A percentile compares a stretch with the other conserved stretches of the same genome.
Evolutionary conservation across 2,113 vertebrate species (phyloP).

Genomic region (Rhinichthys klamathensis): DNA sequence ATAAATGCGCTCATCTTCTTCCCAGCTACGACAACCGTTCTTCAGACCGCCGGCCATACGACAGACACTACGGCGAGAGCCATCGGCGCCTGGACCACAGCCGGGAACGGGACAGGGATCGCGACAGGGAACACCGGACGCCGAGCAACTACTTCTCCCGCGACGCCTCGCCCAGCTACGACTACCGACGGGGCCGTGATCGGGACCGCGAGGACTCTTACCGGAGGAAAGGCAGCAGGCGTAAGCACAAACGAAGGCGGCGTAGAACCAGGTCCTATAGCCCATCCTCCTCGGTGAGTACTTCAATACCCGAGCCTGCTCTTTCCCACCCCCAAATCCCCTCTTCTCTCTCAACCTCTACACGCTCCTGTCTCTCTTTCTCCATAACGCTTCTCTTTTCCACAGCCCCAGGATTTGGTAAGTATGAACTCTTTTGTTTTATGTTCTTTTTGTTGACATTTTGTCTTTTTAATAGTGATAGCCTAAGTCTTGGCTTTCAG

Average conservation of each 20-base stretch:
- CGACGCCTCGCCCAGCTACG: slow-evolving; percentile 83
- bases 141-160: slow-evolving; percentile 85
- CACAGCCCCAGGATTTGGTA: slow-evolving; percentile 78
- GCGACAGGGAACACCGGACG: slow-evolving; percentile 78
- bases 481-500: slow-evolving; percentile 52
- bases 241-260: slow-evolving; percentile 95
- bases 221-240: slow-evolving; percentile 91
- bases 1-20: neutral
- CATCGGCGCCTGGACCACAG: slow-evolving; percentile 87
- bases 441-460: slow-evolving; percentile 48
- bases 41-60: slow-evolving; percentile 82
- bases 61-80: slow-evolving; percentile 87
- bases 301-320: slow-evolving; percentile 65
- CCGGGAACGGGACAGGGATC: slow-evolving; percentile 79
- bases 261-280: slow-evolving; percentile 97
- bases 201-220: slow-evolving; percentile 75
- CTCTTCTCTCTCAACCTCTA: slow-evolving; percentile 63
- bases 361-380: slow-evolving; percentile 56
- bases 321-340: slow-evolving; percentile 61
- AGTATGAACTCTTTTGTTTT: slow-evolving; percentile 82
- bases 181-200: slow-evolving; percentile 85
- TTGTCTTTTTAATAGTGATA: slow-evolving; percentile 27
- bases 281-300: slow-evolving; percentile 97
- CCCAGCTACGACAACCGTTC: slow-evolving; percentile 88
- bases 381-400: slow-evolving; percentile 59